Percentiles rank a stretch among this genome's conserved stretches.
phyloP scores from a whole-genome alignment of 2,113 vertebrate genomes.

The Apus apus region DNA sequence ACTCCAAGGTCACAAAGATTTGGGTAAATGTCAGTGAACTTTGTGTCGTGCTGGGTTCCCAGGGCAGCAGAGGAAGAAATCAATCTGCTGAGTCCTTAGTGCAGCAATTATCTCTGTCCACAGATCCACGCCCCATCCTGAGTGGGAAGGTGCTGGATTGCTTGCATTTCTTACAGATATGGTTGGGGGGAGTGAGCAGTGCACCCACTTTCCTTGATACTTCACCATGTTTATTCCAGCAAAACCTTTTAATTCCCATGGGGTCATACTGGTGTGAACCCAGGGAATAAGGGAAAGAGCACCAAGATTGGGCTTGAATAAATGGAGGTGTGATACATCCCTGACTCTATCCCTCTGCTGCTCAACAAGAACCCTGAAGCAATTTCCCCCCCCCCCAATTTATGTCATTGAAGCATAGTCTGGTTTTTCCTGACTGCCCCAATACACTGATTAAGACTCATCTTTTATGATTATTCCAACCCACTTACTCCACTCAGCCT shows the following conservation, averaged over 20 bases:
- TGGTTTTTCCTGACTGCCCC: neutral
- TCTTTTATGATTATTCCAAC: neutral
- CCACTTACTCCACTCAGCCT: neutral
- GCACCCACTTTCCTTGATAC: neutral
- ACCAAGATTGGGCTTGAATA: too few relatives aligned
- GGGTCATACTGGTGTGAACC: neutral
- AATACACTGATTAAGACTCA: neutral
- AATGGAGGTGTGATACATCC: neutral
- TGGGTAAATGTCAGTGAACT: neutral
- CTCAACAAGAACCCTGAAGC: neutral
- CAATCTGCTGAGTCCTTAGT: neutral
- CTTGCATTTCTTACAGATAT: neutral
- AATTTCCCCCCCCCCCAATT: neutral
- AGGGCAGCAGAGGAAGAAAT: neutral
- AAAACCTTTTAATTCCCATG: neutral
- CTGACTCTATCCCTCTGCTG: neutral
- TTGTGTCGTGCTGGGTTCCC: neutral
- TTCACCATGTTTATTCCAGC: accelerated
- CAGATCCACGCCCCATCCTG: neutral
- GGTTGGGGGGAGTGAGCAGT: neutral
- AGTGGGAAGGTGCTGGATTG: accelerated
- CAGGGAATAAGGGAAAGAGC: too few relatives aligned
- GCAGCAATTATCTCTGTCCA: neutral
- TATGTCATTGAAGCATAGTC: neutral
- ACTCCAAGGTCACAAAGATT: neutral